Evolutionary conservation across 1,140 invertebrate species (phyloP).

Genomic region (Pogonognathellus flavescens): DNA sequence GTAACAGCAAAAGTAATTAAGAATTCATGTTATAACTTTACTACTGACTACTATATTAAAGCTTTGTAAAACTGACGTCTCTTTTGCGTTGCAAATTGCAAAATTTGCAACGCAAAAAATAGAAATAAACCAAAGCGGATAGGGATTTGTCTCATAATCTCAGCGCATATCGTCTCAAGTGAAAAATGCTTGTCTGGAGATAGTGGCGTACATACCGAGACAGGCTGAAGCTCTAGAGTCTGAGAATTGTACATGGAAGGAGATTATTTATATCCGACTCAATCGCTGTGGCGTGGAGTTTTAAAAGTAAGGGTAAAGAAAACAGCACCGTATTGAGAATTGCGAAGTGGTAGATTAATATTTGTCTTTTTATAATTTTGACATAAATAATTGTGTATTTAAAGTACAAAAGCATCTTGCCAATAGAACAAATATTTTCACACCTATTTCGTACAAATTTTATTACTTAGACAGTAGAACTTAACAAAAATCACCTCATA

Average conservation of each 20-base stretch:
- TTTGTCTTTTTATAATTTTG: slow-evolving; percentile 15
- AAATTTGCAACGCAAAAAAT: too few species aligned
- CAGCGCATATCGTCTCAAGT: too few species aligned
- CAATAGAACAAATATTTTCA: slow-evolving; percentile 20
- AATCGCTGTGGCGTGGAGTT: background rate
- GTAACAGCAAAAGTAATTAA: too few species aligned
- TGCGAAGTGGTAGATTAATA: background rate
- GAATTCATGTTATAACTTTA: too few species aligned
- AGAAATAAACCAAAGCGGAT: too few species aligned
- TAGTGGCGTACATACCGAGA: too few species aligned
- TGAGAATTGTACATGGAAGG: background rate
- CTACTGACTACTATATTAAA: too few species aligned
- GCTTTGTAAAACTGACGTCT: too few species aligned
- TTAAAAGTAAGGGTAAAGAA: background rate
- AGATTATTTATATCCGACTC: background rate
- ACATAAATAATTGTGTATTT: background rate
- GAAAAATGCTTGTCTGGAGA: too few species aligned
- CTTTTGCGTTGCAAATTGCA: too few species aligned
- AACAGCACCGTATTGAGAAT: slow-evolving; percentile 7
- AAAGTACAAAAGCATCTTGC: slow-evolving; percentile 26
- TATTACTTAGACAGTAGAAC: background rate
- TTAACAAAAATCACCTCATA: background rate
- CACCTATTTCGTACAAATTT: slow-evolving; percentile 24
- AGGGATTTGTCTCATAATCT: too few species aligned
- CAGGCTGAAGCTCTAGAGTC: too few species aligned